Evolutionary conservation across 2,888 invertebrate genomes (phyloP).

Genomic region (Pseudeuparius sepicola): DNA sequence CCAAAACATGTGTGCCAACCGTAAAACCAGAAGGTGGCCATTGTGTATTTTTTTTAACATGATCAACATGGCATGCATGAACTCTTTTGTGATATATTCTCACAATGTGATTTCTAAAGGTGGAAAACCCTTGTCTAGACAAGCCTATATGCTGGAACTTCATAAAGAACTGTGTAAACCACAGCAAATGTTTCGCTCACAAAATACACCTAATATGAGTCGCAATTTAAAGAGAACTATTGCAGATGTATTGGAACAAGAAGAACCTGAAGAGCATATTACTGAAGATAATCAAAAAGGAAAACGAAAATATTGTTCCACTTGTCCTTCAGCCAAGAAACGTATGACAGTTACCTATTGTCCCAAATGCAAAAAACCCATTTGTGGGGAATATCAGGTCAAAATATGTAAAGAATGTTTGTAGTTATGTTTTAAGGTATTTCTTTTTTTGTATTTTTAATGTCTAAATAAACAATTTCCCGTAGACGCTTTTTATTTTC

Average conservation of each 20-base stretch:
- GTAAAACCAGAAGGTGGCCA: conserved; percentile 2
- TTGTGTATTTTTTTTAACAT: no score
- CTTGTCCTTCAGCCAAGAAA: conserved; percentile 3
- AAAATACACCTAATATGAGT: conserved; percentile 3
- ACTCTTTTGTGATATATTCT: conserved; percentile 2
- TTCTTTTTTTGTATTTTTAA: conserved; percentile 3
- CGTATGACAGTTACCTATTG: background rate
- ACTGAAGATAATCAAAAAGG: conserved; percentile 2
- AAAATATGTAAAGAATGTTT: conserved; percentile 3
- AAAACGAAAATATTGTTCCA: conserved; percentile 3
- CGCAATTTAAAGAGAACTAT: conserved; percentile 2
- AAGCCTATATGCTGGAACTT: no score
- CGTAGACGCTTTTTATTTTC: conserved; percentile 2
- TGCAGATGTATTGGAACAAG: conserved; percentile 3
- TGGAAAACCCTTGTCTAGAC: conserved; percentile 2
- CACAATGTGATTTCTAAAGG: conserved; percentile 1
- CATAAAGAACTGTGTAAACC: no score
- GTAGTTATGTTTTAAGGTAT: conserved; percentile 2
- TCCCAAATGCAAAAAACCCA: background rate
- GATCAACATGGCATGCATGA: conserved; percentile 2
- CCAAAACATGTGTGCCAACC: conserved; percentile 3
- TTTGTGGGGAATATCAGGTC: conserved; percentile 2
- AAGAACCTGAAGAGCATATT: background rate
- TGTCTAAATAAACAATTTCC: conserved; percentile 2
- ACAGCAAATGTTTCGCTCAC: background rate